Conservation (phyloP, 2,888 invertebrate species). For the Mesochorus sp. region DNA sequence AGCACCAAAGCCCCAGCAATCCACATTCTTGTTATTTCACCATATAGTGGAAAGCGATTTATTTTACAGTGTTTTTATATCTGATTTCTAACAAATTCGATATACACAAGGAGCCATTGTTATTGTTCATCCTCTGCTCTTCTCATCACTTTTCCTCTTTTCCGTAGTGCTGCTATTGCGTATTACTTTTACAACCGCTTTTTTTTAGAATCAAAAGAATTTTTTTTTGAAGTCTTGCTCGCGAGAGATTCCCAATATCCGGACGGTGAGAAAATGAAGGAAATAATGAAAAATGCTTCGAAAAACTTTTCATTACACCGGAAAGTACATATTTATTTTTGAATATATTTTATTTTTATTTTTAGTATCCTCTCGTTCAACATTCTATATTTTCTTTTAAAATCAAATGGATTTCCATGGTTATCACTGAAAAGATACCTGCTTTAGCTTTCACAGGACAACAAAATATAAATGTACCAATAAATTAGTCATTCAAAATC, state of each 20-base stretch:
- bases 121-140: slow-evolving; percentile 40
- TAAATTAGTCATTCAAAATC: no score
- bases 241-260: slow-evolving; percentile 1
- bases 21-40: slow-evolving; percentile 58
- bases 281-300: background rate
- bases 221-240: slow-evolving; percentile 13
- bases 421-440: no score
- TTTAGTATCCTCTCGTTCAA: background rate
- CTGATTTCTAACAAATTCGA: slow-evolving; percentile 63
- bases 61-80: slow-evolving; percentile 65
- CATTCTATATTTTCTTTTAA: no score
- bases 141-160: background rate
- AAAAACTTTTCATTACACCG: no score
- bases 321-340: background rate
- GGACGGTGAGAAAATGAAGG: background rate
- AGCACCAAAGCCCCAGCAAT: slow-evolving; percentile 63
- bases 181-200: slow-evolving; percentile 48
- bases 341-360: background rate
- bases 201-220: slow-evolving; percentile 16
- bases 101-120: slow-evolving; percentile 42
- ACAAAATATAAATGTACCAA: no score
- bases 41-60: slow-evolving; percentile 59
- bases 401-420: no score
- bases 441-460: no score
- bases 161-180: slow-evolving; percentile 4